These are phyloP conservation scores for Bubo blakistoni DNA, from an alignment of 2,113 vertebrate genomes.

Conservation along the genomic window DNA sequence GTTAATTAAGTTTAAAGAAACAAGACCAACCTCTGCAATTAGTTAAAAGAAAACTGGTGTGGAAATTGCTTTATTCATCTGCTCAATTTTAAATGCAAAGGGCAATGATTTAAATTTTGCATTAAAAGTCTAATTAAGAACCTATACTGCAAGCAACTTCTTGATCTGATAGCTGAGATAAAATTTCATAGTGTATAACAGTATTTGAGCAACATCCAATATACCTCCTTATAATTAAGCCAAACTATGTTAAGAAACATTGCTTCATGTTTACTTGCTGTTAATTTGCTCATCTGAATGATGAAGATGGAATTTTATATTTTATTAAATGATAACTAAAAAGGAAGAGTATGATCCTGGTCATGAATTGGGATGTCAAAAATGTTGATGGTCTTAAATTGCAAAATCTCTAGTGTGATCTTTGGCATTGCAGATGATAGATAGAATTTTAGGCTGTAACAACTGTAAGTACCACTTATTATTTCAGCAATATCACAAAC, in stretches of 20 bases:
- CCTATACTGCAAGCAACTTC: not conserved
- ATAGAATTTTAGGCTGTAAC: not conserved
- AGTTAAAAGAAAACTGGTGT: not conserved
- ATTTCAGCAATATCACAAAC: not conserved
- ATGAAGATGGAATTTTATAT: not conserved
- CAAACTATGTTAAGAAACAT: not conserved
- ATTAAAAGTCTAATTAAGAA: not conserved
- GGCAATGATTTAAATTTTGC: not conserved
- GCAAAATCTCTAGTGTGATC: not conserved
- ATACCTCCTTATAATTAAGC: not conserved
- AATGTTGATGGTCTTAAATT: not conserved
- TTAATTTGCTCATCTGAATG: not conserved
- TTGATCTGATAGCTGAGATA: not conserved
- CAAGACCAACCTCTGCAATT: not conserved
- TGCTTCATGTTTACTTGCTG: not conserved
- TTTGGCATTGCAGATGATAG: not conserved
- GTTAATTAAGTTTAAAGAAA: not conserved
- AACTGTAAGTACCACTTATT: not conserved
- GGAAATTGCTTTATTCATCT: not conserved
- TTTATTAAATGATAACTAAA: not conserved
- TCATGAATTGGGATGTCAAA: not conserved
- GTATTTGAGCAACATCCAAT: not conserved
- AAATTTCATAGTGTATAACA: not conserved
- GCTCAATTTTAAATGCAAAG: not conserved
- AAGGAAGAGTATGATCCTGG: not conserved